Conservation (phyloP, 2,113 vertebrate species). For the Scomber colias region DNA sequence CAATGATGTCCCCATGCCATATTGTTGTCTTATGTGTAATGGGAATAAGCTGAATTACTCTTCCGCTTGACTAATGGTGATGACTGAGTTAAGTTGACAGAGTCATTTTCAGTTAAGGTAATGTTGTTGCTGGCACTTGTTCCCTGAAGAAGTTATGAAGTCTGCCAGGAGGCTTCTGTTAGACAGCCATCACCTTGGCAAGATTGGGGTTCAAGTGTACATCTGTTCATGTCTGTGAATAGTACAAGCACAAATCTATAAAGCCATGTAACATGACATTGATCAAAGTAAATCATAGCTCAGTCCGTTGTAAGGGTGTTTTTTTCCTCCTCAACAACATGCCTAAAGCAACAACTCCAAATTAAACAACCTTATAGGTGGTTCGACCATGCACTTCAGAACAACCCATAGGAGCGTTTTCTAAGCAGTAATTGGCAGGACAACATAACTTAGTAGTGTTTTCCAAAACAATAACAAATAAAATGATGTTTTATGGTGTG, state of each 20-base stretch:
- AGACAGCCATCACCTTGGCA: slow-evolving; percentile 15
- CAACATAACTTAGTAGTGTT: no score
- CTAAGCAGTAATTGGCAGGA: no score
- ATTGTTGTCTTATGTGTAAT: slow-evolving; percentile 76
- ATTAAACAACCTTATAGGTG: no score
- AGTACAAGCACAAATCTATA: background rate
- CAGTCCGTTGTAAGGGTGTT: background rate
- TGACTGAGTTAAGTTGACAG: slow-evolving; percentile 62
- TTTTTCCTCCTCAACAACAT: background rate
- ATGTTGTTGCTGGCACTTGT: slow-evolving; percentile 43
- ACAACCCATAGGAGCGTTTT: no score
- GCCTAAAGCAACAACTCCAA: background rate
- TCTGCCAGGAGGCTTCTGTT: slow-evolving; percentile 21
- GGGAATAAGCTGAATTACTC: slow-evolving; percentile 73
- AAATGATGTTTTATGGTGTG: no score
- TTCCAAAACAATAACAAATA: no score
- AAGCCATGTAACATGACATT: background rate
- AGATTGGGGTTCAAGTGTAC: slow-evolving; percentile 5
- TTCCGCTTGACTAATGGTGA: slow-evolving; percentile 72
- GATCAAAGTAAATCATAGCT: background rate
- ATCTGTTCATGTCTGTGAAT: slow-evolving; percentile 32
- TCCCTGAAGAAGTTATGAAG: slow-evolving; percentile 50
- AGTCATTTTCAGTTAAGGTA: slow-evolving; percentile 55
- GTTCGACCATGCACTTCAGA: no score
- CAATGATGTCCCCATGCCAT: slow-evolving; percentile 60